A percentile compares a stretch with the other conserved stretches of the same genome.
phyloP scores from a whole-genome alignment of 2,113 vertebrate species.

The Hippocampus guttulatus region DNA sequence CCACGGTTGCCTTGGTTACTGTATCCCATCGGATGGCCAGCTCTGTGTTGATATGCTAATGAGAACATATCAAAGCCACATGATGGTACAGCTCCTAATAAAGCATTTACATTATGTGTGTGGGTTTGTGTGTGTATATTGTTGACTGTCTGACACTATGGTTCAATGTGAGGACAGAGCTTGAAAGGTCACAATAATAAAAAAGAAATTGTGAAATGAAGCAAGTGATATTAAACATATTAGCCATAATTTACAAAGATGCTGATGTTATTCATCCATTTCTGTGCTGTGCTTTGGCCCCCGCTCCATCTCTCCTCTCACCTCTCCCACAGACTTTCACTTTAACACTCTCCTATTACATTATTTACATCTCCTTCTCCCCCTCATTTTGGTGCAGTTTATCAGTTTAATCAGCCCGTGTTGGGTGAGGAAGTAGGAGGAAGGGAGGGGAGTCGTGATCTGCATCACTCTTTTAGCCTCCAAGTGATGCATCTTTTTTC shows the following conservation, averaged over 20 bases:
- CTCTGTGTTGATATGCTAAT: slow-evolving; percentile 64
- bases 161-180: slow-evolving; percentile 22
- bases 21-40: slow-evolving; percentile 58
- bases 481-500: slow-evolving; percentile 63
- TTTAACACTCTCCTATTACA: slow-evolving; percentile 34
- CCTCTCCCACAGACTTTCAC: slow-evolving; percentile 21
- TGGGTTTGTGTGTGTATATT: slow-evolving; percentile 5
- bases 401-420: slow-evolving; percentile 59
- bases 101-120: neutral
- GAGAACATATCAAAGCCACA: slow-evolving; percentile 51
- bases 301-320: slow-evolving; percentile 10
- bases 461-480: slow-evolving; percentile 36
- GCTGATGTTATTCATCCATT: slow-evolving; percentile 37
- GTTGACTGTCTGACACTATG: slow-evolving; percentile 25
- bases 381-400: slow-evolving; percentile 41
- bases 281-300: neutral
- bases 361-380: slow-evolving; percentile 45
- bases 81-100: slow-evolving; percentile 14
- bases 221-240: slow-evolving; percentile 39
- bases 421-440: slow-evolving; percentile 10
- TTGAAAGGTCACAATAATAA: slow-evolving; percentile 50
- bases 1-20: slow-evolving; percentile 63
- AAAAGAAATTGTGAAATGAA: slow-evolving; percentile 52
- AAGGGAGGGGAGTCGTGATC: neutral
- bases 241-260: slow-evolving; percentile 40